phyloP scores from a whole-genome alignment of 2,113 vertebrate species.

The Malurus cyaneus region DNA sequence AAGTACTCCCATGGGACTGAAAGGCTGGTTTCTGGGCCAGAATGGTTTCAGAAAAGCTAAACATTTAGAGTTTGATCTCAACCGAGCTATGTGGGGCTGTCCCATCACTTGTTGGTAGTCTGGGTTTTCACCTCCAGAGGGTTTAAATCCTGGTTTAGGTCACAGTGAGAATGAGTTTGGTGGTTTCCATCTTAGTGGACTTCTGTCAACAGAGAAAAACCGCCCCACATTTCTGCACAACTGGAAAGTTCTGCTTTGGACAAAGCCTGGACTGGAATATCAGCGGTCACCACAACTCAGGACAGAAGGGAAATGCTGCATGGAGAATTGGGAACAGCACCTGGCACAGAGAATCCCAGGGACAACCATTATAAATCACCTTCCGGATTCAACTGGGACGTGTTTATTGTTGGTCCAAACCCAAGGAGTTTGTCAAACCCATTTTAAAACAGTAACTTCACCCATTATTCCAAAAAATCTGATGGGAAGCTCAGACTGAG shows the following conservation, averaged over 20 bases:
- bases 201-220: slow-evolving; percentile 30
- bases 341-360: background rate
- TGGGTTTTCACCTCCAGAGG: slow-evolving; percentile 32
- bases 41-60: slow-evolving; percentile 21
- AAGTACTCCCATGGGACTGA: background rate
- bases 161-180: slow-evolving; percentile 20
- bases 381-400: background rate
- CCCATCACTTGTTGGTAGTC: background rate
- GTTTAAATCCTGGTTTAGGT: slow-evolving; percentile 43
- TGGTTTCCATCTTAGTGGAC: slow-evolving; percentile 34
- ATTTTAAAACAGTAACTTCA: background rate
- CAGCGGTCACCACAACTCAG: background rate
- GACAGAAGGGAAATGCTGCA: background rate
- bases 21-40: background rate
- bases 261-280: slow-evolving; percentile 14
- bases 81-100: background rate
- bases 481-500: background rate
- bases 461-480: background rate
- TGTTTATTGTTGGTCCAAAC: background rate
- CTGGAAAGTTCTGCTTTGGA: background rate
- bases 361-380: background rate
- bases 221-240: background rate
- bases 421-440: background rate
- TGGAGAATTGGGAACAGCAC: background rate
- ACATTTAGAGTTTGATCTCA: background rate